phyloP scores from a whole-genome alignment of 2,797 vertebrate genomes.

The Octomys mimax region DNA sequence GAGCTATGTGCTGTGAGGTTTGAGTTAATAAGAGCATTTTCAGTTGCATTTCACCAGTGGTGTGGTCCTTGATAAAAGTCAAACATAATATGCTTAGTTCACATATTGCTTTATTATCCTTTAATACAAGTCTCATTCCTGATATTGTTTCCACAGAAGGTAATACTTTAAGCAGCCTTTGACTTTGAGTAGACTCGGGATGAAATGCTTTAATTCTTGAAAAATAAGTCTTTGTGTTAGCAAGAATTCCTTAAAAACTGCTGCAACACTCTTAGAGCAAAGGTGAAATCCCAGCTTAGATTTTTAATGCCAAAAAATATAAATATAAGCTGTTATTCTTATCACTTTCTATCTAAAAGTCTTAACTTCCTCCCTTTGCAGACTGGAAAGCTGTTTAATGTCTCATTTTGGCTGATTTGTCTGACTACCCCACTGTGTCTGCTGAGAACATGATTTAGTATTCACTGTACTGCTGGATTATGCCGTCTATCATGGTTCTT shows the following conservation, averaged over 20 bases:
- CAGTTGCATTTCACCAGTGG: slow-evolving; percentile 7
- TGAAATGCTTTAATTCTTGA: slow-evolving; percentile 45
- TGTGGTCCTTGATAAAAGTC: slow-evolving; percentile 56
- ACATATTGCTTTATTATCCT: slow-evolving; percentile 64
- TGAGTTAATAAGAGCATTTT: neutral
- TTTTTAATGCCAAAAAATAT: slow-evolving; percentile 62
- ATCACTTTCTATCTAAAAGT: slow-evolving; percentile 72
- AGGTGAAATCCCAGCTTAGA: slow-evolving; percentile 46
- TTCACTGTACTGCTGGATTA: neutral
- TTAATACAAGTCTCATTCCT: slow-evolving; percentile 64
- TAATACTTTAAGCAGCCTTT: slow-evolving; percentile 51
- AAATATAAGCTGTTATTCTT: slow-evolving; percentile 55
- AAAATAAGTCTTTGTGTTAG: neutral
- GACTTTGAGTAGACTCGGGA: neutral
- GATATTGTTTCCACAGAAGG: slow-evolving; percentile 24
- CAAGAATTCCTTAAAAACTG: slow-evolving; percentile 59
- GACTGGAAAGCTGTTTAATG: slow-evolving; percentile 62
- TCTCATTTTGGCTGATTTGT: slow-evolving; percentile 65
- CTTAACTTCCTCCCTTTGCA: slow-evolving; percentile 70
- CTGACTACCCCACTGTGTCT: slow-evolving; percentile 84
- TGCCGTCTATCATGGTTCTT: slow-evolving; percentile 43
- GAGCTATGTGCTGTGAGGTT: neutral
- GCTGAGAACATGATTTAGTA: slow-evolving; percentile 58
- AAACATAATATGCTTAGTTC: slow-evolving; percentile 64
- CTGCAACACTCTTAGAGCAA: neutral